Evolutionary conservation across 2,888 invertebrate species (phyloP).

Genomic region (Drosophila merina): DNA sequence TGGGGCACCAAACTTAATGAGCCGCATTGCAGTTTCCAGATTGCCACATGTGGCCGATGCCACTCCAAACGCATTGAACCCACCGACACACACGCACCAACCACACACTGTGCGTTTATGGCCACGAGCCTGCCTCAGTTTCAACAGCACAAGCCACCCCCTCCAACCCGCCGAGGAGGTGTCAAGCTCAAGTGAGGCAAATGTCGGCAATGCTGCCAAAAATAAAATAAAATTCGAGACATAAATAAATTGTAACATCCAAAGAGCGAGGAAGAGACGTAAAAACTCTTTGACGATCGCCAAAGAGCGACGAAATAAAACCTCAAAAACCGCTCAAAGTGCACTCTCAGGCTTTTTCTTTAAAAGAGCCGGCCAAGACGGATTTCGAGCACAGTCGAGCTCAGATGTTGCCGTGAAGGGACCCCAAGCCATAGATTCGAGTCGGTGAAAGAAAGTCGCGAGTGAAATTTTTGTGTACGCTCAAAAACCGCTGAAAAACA

Average conservation of each 20-base stretch:
- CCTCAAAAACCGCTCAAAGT: constrained; percentile 30
- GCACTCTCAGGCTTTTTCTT: constrained; percentile 71
- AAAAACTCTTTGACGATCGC: constrained; percentile 22
- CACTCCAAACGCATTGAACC: constrained; percentile 67
- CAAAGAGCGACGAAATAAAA: constrained; percentile 53
- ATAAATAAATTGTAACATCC: constrained; percentile 28
- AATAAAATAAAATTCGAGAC: constrained; percentile 9
- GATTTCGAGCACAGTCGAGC: constrained; percentile 74
- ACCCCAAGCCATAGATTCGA: constrained; percentile 30
- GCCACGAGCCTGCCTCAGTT: constrained; percentile 17
- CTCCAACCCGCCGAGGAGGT: neutral
- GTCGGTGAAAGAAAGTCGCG: constrained; percentile 68
- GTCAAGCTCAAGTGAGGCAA: constrained; percentile 20
- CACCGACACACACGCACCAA: constrained; percentile 15
- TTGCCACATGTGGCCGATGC: constrained; percentile 60
- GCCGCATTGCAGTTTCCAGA: constrained; percentile 48
- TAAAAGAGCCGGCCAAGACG: constrained; percentile 69
- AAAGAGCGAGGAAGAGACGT: constrained; percentile 30
- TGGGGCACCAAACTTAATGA: constrained; percentile 54
- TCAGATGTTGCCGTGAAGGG: constrained; percentile 69
- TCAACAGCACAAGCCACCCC: neutral
- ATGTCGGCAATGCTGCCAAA: constrained; percentile 31
- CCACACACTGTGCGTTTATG: constrained; percentile 11
- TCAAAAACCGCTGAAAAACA: constrained; percentile 38
- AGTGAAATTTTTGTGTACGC: constrained; percentile 64